phyloP scores from a whole-genome alignment of 2,797 vertebrate genomes.

The Sylvia borin region DNA sequence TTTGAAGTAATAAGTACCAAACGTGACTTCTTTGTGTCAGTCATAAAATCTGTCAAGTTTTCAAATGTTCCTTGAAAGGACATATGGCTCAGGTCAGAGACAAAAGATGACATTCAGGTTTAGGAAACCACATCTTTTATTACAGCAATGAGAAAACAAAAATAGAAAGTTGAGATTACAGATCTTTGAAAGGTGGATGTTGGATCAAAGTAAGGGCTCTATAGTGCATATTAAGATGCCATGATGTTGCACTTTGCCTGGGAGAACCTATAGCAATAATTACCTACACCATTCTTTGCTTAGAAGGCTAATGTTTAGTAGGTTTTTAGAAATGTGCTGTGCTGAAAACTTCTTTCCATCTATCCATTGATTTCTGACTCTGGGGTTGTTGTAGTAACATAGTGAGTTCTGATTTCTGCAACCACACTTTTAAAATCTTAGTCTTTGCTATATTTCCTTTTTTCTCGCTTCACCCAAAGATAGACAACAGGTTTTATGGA shows the following conservation, averaged over 20 bases:
- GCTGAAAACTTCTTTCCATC: neutral
- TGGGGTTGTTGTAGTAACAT: neutral
- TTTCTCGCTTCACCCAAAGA: neutral
- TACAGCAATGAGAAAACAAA: neutral
- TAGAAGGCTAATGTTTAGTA: neutral
- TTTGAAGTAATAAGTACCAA: neutral
- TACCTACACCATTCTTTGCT: neutral
- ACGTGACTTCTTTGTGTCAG: neutral
- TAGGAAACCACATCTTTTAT: neutral
- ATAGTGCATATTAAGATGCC: neutral
- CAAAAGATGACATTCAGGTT: neutral
- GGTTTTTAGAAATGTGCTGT: neutral
- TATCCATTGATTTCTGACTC: neutral
- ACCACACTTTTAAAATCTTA: neutral
- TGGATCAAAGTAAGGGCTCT: neutral
- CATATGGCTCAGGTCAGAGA: neutral
- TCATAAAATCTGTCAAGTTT: neutral
- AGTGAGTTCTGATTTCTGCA: neutral
- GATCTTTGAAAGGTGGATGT: neutral
- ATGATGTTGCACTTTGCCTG: neutral
- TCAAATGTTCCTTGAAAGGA: neutral
- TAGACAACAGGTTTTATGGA: neutral
- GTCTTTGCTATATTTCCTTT: neutral
- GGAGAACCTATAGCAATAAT: neutral
- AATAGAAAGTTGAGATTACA: neutral